Base-by-base conservation (phyloP, 1,140 invertebrate species). In the Chymomyza costata region DNA sequence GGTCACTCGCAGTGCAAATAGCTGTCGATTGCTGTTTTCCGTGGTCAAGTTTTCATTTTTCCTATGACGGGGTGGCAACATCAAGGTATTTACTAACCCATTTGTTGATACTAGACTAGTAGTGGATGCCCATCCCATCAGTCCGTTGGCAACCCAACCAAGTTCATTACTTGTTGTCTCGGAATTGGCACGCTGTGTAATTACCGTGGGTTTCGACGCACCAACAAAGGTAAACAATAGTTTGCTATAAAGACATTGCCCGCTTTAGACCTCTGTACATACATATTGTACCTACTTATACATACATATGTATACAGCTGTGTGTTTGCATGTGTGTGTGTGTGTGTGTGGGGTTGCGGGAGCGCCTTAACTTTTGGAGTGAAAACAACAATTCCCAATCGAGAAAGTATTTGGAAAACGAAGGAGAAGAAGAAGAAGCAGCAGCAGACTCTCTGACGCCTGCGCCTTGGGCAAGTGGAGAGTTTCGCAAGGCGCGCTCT, bases 151-250 rank as follows among this genome's bases (percentile, higher is more conserved):
- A 32, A 63, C 17, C 43, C 44, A 32, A 63, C 17, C 43, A 68
- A 71, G 55, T 67, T 78, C 59, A 76, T 65, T 73, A 68, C 54
- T 58, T 52, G 67, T 38, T 49, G 49, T 44, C 38, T 49, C 45
- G 37, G 41, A 19, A 45, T 54, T 63, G 37, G 52, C 31, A 31
- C 25, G 25, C 49, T 34, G 31, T 17, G 41, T 35, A 52, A 70
- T 65, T 51, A 64, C 3, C 21, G 3, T 3, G 8, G 32, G 2
- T 34, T 34, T 34, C 32, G 3, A 8, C 3, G n/a, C 21, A 8
- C 35, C 44, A 39, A n/a, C 48, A 74, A 74, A 74, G 55, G 70
- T 74, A 76, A 76, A 76, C 71, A 76, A 76, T 65, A 74, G 65
- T 70, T 76, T 55, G 69, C 51, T 53, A 60, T 49, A 34, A 28